Evolutionary conservation across 2,113 vertebrate species (phyloP), one percentile per base, ranked within the genome.

Genomic region (Choloepus hoffmanni): DNA sequence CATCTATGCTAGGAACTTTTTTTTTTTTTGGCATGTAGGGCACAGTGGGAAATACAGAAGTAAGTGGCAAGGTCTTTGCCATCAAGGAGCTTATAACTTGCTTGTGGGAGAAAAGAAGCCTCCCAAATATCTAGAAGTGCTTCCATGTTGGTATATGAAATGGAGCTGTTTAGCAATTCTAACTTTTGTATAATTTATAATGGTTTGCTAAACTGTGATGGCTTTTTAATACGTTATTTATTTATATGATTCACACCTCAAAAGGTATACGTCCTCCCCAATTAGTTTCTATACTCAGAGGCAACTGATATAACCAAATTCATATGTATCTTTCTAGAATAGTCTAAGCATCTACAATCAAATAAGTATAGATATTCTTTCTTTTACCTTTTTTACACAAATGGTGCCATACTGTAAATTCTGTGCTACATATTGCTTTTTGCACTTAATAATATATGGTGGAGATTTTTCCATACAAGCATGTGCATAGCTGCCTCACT

Each of bases 131-230:
- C 40, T 65, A 81, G 50, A 92, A 40, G 26, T 13, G 8, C 23
- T 95, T 88, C 14, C 15, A 68, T 63, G 3, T 23, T 50, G 40
- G 23, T 90, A 58, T 60, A 77, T 62, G 53, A 90, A 95, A 87
- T 9, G 53, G n/a, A 14, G 1, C 28, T 93, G 13, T 45, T 86
- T 28, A 84, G 83, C 30, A 87, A 43, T 76, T 76, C 28, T 87
- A 7, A 0, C n/a, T 79, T 81, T 92, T 67, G 23, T 85, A 45
- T 81, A 78, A 85, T 70, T 88, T 58, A 73, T 16, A 84, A 24
- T 79, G 12, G 85, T 55, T 93, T 93, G 53, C 85, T 93, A 85
- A 96, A 72, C 7, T 63, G 79, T 65, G 45, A 77, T 92, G 58
- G 43, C 9, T 88, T 91, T 88, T 63, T 43, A 85, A 36, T 60